phyloP scores from a whole-genome alignment of 2,797 vertebrate genomes.

The Microctenopoma lineatum region DNA sequence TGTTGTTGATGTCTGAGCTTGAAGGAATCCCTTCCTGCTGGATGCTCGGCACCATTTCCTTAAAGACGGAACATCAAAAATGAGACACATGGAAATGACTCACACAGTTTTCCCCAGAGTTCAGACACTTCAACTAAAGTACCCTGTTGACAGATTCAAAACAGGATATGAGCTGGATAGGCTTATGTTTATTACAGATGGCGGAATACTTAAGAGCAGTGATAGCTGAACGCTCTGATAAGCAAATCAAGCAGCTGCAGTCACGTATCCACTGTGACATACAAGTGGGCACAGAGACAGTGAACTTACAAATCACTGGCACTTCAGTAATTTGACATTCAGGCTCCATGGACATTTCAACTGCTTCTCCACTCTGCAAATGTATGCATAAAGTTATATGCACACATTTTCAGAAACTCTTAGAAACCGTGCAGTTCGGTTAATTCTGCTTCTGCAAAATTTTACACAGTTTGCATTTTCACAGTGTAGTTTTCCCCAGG shows the following conservation, averaged over 20 bases:
- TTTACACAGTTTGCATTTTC: constrained; percentile 49
- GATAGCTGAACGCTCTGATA: constrained; percentile 67
- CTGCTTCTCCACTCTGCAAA: background rate
- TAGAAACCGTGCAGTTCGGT: constrained; percentile 20
- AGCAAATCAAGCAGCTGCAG: constrained; percentile 51
- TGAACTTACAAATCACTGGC: constrained; percentile 3
- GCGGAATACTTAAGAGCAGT: constrained; percentile 69
- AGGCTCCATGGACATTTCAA: background rate
- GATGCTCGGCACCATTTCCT: constrained; percentile 80
- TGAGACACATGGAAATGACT: constrained; percentile 84
- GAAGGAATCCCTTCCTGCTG: constrained; percentile 86
- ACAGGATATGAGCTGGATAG: constrained; percentile 82
- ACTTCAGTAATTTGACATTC: background rate
- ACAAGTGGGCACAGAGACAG: constrained; percentile 3
- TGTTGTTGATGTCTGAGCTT: constrained; percentile 84
- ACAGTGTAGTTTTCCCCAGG: constrained; percentile 40
- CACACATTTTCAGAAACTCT: constrained; percentile 1
- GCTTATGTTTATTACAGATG: constrained; percentile 78
- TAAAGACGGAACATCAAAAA: constrained; percentile 84
- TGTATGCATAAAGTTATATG: background rate
- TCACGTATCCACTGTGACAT: constrained; percentile 60
- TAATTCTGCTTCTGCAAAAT: constrained; percentile 43
- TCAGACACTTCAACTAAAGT: constrained; percentile 73
- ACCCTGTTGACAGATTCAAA: constrained; percentile 83
- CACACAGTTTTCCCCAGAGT: constrained; percentile 73